Evolutionary conservation across 2,888 invertebrate genomes (phyloP).

Genomic region (Aporophyla nigra): DNA sequence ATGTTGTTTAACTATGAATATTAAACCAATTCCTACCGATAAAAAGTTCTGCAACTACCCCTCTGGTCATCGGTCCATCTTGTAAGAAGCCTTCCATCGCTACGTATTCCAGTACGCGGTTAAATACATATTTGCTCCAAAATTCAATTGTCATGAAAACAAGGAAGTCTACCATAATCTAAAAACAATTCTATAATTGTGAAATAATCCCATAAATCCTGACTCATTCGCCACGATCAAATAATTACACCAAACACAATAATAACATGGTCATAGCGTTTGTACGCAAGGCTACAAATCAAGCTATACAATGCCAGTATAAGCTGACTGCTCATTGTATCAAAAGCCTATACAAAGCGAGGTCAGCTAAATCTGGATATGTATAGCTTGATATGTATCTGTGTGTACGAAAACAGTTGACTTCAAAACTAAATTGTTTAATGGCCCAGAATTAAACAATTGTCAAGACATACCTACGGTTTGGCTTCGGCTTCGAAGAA

Average conservation of each 20-base stretch:
- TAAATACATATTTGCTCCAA: background rate
- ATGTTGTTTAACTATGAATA: too few species aligned
- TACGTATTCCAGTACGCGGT: too few species aligned
- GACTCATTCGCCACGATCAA: slow-evolving; percentile 52
- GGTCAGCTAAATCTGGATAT: too few species aligned
- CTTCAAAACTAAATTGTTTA: slow-evolving; percentile 69
- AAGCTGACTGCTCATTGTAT: too few species aligned
- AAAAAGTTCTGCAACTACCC: too few species aligned
- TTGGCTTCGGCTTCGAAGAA: slow-evolving; percentile 63
- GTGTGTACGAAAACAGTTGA: slow-evolving; percentile 70
- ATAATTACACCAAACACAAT: slow-evolving; percentile 60
- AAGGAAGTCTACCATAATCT: slow-evolving; percentile 38
- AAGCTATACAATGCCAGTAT: too few species aligned
- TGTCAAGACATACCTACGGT: slow-evolving; percentile 62
- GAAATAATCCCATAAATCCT: slow-evolving; percentile 59
- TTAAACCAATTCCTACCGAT: too few species aligned
- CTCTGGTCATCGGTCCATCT: too few species aligned
- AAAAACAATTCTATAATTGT: slow-evolving; percentile 37
- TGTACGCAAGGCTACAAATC: too few species aligned
- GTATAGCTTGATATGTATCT: too few species aligned
- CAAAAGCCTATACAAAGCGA: too few species aligned
- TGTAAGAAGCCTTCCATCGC: too few species aligned
- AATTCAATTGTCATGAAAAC: slow-evolving; percentile 27
- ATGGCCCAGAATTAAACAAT: slow-evolving; percentile 83
- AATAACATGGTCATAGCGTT: slow-evolving; percentile 9